A percentile compares a stretch with the other conserved stretches of the same genome.
phyloP scores from a whole-genome alignment of 2,113 vertebrate species.

The Uropsilus gracilis region DNA sequence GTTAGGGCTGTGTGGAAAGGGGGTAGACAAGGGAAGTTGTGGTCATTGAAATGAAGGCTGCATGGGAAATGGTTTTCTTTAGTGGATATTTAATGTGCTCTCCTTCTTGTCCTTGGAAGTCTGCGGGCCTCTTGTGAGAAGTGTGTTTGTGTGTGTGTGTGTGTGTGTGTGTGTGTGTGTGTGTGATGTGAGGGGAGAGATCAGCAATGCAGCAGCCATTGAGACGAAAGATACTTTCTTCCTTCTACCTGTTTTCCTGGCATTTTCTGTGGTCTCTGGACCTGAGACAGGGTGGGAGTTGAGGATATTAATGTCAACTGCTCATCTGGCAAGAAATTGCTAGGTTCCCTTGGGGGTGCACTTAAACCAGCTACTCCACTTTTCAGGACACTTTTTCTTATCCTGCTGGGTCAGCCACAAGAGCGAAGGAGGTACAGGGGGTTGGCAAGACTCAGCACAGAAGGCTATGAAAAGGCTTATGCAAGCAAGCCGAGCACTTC shows the following conservation, averaged over 20 bases:
- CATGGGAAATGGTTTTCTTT: accelerated
- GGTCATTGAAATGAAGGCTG: neutral
- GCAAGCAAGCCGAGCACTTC: neutral
- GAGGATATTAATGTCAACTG: neutral
- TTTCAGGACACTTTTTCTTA: neutral
- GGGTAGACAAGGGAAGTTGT: accelerated
- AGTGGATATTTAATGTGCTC: neutral
- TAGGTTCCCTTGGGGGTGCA: neutral
- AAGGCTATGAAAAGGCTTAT: neutral
- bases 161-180: neutral
- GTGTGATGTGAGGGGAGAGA: neutral
- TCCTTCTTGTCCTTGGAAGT: neutral
- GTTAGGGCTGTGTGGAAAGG: no score
- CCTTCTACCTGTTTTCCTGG: neutral
- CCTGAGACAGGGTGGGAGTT: neutral
- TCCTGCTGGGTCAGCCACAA: neutral
- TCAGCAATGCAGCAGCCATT: neutral
- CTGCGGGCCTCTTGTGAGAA: neutral
- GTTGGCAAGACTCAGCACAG: neutral
- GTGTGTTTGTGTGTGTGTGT: neutral
- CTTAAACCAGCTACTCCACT: neutral
- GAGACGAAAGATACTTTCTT: neutral
- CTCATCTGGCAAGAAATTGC: neutral
- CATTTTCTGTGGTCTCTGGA: neutral
- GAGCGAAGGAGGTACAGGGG: neutral